A percentile compares a stretch with the other conserved stretches of the same genome.
Conservation (phyloP, 2,797 vertebrate species). For the Scolopax bukidnonensis region DNA sequence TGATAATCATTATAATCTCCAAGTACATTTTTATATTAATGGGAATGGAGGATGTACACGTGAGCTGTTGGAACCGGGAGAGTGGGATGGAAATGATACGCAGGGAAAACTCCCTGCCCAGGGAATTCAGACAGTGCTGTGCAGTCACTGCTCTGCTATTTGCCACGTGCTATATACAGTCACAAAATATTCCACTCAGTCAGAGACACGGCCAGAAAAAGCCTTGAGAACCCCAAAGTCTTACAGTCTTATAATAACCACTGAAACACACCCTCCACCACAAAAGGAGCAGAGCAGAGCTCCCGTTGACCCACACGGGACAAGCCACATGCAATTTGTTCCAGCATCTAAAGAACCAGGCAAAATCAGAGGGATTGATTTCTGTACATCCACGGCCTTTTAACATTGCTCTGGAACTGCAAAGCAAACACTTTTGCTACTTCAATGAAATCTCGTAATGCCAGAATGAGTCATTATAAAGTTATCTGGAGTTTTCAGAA, state of each 20-base stretch:
- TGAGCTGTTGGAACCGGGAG: not conserved
- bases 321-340: not conserved
- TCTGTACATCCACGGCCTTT: not conserved
- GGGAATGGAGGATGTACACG: accelerated
- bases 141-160: slow-evolving; percentile 73
- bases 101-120: slow-evolving; percentile 59
- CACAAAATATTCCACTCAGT: slow-evolving; percentile 70
- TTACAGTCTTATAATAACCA: slow-evolving; percentile 71
- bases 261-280: not conserved
- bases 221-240: slow-evolving; percentile 66
- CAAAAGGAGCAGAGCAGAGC: slow-evolving; percentile 49
- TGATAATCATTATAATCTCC: not conserved
- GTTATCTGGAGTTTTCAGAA: not conserved
- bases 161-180: slow-evolving; percentile 71
- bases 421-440: not conserved
- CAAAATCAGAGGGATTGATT: not conserved
- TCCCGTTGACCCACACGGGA: not conserved
- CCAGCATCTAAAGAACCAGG: not conserved
- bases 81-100: not conserved
- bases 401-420: not conserved
- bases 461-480: not conserved
- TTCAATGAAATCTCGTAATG: not conserved
- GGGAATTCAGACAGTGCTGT: slow-evolving; percentile 72
- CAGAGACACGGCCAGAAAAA: slow-evolving; percentile 71
- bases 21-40: accelerated